phyloP scores from a whole-genome alignment of 2,113 vertebrate genomes.

The Potamarius usumacintae region DNA sequence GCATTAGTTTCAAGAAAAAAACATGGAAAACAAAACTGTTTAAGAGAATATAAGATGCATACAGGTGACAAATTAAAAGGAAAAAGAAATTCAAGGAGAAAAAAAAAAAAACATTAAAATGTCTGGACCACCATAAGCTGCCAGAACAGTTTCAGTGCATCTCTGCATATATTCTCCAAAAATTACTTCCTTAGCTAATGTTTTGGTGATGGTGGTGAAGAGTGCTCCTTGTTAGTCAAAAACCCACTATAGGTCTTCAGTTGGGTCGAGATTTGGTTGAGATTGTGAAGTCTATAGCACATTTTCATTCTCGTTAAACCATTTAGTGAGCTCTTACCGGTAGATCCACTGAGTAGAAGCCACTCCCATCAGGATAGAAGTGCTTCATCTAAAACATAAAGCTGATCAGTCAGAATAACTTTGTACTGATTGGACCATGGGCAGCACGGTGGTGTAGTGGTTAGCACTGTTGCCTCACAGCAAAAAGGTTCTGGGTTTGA shows the following conservation, averaged over 20 bases:
- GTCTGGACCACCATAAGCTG: neutral
- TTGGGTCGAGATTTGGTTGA: neutral
- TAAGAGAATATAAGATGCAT: neutral
- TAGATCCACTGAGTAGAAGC: neutral
- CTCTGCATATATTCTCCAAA: neutral
- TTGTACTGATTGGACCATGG: neutral
- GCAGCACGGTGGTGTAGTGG: too few species aligned
- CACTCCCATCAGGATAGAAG: neutral
- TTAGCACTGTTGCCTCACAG: too few species aligned
- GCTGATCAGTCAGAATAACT: neutral
- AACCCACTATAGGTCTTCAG: neutral
- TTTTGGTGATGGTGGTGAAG: neutral
- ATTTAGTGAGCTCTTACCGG: neutral
- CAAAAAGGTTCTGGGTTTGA: too few species aligned
- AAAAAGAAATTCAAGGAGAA: neutral
- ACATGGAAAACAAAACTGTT: neutral
- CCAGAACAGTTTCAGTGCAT: neutral
- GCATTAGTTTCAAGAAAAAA: neutral
- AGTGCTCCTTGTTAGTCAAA: neutral
- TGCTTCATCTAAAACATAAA: neutral
- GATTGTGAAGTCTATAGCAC: neutral
- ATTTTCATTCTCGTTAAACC: neutral
- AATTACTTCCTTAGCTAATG: neutral
- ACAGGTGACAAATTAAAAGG: neutral
- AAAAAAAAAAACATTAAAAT: neutral